Conservation (phyloP, 2,888 invertebrate genomes). For the Therioaphis trifolii region DNA sequence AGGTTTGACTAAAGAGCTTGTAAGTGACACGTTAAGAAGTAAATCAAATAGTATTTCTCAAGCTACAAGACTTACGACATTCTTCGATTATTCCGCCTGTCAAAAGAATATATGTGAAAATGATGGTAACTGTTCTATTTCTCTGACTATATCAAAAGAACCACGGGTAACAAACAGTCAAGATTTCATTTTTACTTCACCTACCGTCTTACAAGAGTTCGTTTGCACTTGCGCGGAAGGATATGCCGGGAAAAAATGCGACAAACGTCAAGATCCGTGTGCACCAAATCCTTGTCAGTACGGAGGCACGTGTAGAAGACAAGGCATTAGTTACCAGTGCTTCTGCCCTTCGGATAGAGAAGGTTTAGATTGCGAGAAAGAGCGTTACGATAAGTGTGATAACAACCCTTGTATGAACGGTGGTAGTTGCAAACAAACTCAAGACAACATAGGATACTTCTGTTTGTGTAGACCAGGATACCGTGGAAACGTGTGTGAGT, state of each 20-base stretch:
- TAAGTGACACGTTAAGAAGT: constrained; percentile 75
- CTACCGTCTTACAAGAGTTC: constrained; percentile 81
- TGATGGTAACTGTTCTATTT: constrained; percentile 81
- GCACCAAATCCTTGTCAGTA: constrained; percentile 88
- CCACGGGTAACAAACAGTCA: constrained; percentile 85
- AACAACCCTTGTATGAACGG: constrained; percentile 90
- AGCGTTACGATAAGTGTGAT: constrained; percentile 85
- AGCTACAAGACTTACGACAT: constrained; percentile 69
- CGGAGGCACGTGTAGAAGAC: constrained; percentile 85
- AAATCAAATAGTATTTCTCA: constrained; percentile 39
- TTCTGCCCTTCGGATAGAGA: constrained; percentile 82
- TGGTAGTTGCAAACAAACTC: constrained; percentile 89
- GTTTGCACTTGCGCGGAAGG: constrained; percentile 85
- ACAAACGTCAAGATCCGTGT: constrained; percentile 90
- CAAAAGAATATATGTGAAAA: constrained; percentile 80
- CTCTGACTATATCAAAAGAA: constrained; percentile 76
- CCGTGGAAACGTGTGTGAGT: constrained; percentile 90
- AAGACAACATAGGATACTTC: constrained; percentile 88
- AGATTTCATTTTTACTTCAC: constrained; percentile 84
- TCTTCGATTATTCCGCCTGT: constrained; percentile 85
- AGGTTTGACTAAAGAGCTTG: constrained; percentile 72
- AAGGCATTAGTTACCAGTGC: constrained; percentile 87
- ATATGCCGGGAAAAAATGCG: constrained; percentile 85
- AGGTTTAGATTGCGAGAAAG: constrained; percentile 85
- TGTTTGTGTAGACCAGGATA: constrained; percentile 93